These are phyloP conservation scores for Scaptomyza cyrtandrae DNA, from an alignment of 2,888 invertebrate species.

Conservation along the genomic window DNA sequence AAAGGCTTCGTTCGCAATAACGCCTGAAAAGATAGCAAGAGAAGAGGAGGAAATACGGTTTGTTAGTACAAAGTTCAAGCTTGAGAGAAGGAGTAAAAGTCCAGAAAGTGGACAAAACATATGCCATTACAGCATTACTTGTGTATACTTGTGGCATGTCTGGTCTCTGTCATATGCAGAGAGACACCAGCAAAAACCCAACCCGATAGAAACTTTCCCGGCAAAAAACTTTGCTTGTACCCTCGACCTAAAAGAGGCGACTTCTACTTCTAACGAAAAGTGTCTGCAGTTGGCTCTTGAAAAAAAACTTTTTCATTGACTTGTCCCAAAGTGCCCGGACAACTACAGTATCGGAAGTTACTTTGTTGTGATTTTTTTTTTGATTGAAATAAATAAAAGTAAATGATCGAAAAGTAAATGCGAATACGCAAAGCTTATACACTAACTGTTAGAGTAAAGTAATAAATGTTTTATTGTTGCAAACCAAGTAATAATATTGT, in stretches of 20 bases:
- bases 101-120: conserved; percentile 58
- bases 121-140: conserved; percentile 72
- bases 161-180: conserved; percentile 64
- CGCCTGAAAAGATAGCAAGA: conserved; percentile 31
- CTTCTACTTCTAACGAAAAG: conserved; percentile 71
- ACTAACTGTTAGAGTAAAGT: neutral
- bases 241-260: conserved; percentile 42
- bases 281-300: conserved; percentile 67
- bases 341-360: conserved; percentile 62
- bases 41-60: conserved; percentile 47
- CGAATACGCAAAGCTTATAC: conserved; percentile 5
- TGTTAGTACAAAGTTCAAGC: conserved; percentile 65
- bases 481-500: neutral
- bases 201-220: conserved; percentile 29
- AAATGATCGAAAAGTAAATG: conserved; percentile 50
- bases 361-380: conserved; percentile 49
- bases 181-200: conserved; percentile 25
- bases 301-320: conserved; percentile 67
- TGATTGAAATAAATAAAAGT: conserved; percentile 76
- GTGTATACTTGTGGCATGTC: conserved; percentile 68
- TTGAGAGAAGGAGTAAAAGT: no score
- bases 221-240: conserved; percentile 67
- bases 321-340: conserved; percentile 32
- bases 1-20: conserved; percentile 64
- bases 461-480: neutral